Evolutionary conservation across 2,888 invertebrate genomes (phyloP), one percentile per base, ranked within the genome.

Genomic region (Parapristionchus giblindavisi): DNA sequence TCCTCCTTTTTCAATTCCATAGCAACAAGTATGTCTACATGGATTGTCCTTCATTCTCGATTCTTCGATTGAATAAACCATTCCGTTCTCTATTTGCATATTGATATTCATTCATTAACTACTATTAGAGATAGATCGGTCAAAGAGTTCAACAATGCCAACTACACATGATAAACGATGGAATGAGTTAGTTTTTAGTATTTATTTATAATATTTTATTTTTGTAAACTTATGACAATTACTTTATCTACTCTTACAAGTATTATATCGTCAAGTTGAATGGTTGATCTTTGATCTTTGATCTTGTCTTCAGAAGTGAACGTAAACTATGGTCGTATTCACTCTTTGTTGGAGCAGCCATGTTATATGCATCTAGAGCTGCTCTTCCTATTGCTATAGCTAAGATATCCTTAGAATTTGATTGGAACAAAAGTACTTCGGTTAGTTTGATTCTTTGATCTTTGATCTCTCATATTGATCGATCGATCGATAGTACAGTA

Each of bases 351-450:
- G 92, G 92, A 3, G 92, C 92, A 11, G 91, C 92, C 78, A 91
- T 92, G 87, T 85, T 92, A 40, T 93, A 93, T 87, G 91, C 92
- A 0, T 91, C 92, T 8, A 89, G 93, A 77, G 92, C 92, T 6
- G 91, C 92, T 3, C 91, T 92, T 89, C 92, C 93, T 17, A 88
- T 93, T 65, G 40, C 72, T 5, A 72, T 58, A 27, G 52, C 60
- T 24, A 60, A 32, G 51, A 48, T 72, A 32, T 40, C 72, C 11
- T 17, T 52, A 6, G 74, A 61, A 54, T 52, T 52, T 29, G 58
- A 74, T 1, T 65, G 61, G 74, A 58, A n/a, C 38, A 74, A 74
- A 29, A 36, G 36, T 6, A 51, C 52, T 4, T 63, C 74, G 38
- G 74, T 74, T 6, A n/a, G 74, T 48, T 32, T 38, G 14, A 32